These are phyloP conservation scores for Ectemnius lituratus DNA, from an alignment of 2,888 invertebrate genomes.

Conservation along the genomic window DNA sequence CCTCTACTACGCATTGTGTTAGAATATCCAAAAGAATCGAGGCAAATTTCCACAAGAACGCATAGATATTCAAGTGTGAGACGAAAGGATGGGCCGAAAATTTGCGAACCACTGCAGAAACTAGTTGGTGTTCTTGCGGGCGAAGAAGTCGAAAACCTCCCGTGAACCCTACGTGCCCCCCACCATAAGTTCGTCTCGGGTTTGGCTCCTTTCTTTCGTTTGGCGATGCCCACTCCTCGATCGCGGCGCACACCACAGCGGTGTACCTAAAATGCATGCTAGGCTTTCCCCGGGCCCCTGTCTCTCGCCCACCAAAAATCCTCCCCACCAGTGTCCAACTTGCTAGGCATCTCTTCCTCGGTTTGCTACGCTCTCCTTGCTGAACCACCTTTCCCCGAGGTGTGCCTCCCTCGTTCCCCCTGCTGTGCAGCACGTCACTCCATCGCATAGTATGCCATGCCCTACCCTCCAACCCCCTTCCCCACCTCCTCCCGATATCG, in stretches of 20 bases:
- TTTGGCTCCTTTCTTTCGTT: slow-evolving; percentile 65
- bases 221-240: slow-evolving; percentile 63
- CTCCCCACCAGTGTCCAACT: slow-evolving; percentile 58
- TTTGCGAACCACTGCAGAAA: slow-evolving; percentile 76
- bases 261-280: slow-evolving; percentile 75
- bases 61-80: not conserved
- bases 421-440: no score
- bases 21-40: no score
- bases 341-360: slow-evolving; percentile 76
- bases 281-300: slow-evolving; percentile 67
- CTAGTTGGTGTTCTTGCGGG: slow-evolving; percentile 72
- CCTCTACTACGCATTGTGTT: no score
- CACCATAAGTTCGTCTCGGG: slow-evolving; percentile 55
- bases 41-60: no score
- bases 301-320: slow-evolving; percentile 56
- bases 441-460: no score
- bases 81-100: slow-evolving; percentile 47
- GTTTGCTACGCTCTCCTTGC: slow-evolving; percentile 75
- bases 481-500: slow-evolving; percentile 9
- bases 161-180: slow-evolving; percentile 78
- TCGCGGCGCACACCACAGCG: slow-evolving; percentile 54
- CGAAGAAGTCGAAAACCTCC: slow-evolving; percentile 77
- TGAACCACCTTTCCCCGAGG: slow-evolving; percentile 52
- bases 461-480: no score
- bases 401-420: slow-evolving; percentile 49